These are phyloP conservation scores for human DNA, from an alignment of 2,113 vertebrate genomes.

Conservation along the genomic window DNA sequence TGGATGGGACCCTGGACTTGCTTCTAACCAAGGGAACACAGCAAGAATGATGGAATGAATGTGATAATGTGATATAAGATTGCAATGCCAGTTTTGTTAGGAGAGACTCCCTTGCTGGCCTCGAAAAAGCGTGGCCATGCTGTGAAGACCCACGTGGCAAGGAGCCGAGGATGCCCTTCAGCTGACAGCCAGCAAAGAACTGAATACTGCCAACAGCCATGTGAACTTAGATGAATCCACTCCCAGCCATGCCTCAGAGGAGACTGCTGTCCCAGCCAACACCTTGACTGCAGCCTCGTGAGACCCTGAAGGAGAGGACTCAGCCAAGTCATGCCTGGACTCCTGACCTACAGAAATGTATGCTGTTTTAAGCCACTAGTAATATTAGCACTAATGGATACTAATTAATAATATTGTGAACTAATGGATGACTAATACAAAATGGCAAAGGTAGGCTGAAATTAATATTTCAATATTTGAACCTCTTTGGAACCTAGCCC, in stretches of 20 bases:
- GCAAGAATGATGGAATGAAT: background rate
- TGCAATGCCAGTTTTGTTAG: background rate
- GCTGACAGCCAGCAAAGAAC: background rate
- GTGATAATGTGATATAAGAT: background rate
- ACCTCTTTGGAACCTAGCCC: background rate
- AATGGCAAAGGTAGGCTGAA: background rate
- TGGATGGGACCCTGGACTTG: background rate
- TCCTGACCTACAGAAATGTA: background rate
- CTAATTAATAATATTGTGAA: background rate
- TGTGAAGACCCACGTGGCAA: background rate
- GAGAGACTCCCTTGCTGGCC: background rate
- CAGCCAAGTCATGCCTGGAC: background rate
- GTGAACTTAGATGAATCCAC: background rate
- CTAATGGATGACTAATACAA: background rate
- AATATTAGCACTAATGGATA: background rate
- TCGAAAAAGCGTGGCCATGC: background rate
- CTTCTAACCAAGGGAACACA: background rate
- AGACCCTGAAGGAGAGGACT: background rate
- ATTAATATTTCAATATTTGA: conserved; percentile 12
- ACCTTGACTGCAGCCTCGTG: background rate
- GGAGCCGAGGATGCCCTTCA: background rate
- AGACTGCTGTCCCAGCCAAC: background rate
- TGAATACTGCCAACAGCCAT: background rate
- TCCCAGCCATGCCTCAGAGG: background rate
- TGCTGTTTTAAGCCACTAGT: background rate